phyloP scores from a whole-genome alignment of 30 jellyfish, hydroid and myxozoan species.

The Hydra vulgaris region DNA sequence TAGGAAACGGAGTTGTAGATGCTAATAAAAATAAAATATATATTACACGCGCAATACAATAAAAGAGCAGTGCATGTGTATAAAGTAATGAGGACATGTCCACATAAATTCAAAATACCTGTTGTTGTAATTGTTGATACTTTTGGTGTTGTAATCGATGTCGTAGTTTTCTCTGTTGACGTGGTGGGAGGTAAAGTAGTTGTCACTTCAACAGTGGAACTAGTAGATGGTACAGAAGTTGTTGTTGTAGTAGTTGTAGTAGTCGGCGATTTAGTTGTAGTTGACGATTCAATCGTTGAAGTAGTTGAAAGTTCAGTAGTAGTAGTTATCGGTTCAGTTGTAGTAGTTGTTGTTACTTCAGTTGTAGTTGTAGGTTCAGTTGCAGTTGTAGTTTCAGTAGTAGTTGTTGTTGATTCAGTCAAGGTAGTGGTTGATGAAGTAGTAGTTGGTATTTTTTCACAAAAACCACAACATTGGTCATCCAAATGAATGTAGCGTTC shows the following conservation, averaged over 20 bases:
- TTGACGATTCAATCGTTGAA: not conserved
- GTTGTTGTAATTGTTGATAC: not conserved
- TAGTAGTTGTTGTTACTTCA: not conserved
- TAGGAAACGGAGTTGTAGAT: constrained; percentile 8
- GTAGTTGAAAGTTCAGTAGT: constrained; percentile 12
- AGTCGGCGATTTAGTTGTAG: not conserved
- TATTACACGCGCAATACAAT: no score
- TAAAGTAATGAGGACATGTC: no score
- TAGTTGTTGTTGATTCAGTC: constrained; percentile 3
- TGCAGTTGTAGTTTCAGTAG: constrained; percentile 6
- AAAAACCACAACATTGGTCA: not conserved
- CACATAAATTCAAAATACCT: no score
- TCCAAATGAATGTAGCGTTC: not conserved
- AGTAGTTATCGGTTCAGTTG: not conserved
- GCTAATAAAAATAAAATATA: not conserved
- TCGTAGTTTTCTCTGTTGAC: not conserved
- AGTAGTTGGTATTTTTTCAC: not conserved
- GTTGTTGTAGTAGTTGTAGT: constrained; percentile 11
- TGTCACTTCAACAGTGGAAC: not conserved
- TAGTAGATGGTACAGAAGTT: constrained; percentile 10
- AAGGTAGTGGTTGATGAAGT: not conserved
- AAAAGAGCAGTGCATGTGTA: no score
- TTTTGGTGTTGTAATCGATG: constrained; percentile 4
- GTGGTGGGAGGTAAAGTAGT: not conserved
- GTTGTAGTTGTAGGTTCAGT: constrained; percentile 18